These are phyloP conservation scores for Epinotia demarniana DNA, from an alignment of 2,888 invertebrate species.

Conservation along the genomic window DNA sequence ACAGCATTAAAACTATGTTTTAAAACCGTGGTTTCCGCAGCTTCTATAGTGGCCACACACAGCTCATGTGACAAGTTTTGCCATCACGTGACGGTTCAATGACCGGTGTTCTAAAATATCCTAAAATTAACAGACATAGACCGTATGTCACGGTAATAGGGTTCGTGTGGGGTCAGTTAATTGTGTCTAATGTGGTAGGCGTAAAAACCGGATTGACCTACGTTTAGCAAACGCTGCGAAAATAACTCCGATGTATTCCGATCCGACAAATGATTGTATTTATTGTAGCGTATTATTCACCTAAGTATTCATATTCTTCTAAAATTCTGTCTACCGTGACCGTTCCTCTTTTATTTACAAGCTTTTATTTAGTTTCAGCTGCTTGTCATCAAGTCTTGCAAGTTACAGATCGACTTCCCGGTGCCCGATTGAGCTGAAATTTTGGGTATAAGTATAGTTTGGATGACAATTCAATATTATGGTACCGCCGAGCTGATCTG, in stretches of 20 bases:
- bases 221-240: background rate
- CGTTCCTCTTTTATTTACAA: no score
- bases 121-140: background rate
- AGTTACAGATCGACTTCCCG: no score
- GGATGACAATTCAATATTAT: no score
- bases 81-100: slow-evolving; percentile 10
- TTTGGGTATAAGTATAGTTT: no score
- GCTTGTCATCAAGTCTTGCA: no score
- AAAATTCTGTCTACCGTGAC: no score
- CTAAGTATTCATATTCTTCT: no score
- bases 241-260: background rate
- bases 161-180: background rate
- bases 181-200: background rate
- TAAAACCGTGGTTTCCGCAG: slow-evolving; percentile 9
- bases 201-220: background rate
- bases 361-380: no score
- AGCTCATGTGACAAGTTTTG: slow-evolving; percentile 23
- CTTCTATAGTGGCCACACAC: background rate
- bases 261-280: no score
- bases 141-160: background rate
- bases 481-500: no score
- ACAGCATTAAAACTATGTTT: background rate
- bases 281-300: no score
- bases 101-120: slow-evolving; percentile 19
- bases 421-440: no score